Evolutionary conservation across 2,113 vertebrate species (phyloP).

Genomic region (Eptesicus fuscus): DNA sequence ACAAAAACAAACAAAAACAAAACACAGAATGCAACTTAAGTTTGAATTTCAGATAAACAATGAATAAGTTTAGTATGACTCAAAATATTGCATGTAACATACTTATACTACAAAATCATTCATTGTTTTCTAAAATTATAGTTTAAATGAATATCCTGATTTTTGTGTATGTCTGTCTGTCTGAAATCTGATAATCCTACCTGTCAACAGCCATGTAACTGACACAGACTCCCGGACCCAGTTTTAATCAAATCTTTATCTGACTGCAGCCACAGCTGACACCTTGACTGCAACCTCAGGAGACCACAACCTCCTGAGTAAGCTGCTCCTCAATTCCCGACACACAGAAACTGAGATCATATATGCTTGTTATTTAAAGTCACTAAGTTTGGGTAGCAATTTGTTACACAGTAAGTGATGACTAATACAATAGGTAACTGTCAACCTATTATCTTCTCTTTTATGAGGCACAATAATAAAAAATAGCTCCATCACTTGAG

Average conservation of each 20-base stretch:
- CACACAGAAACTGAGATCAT: not conserved
- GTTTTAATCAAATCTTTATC: not conserved
- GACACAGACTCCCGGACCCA: not conserved
- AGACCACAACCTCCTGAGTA: not conserved
- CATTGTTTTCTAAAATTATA: conserved; percentile 6
- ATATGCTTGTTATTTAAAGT: not conserved
- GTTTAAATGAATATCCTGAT: not conserved
- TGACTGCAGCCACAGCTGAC: not conserved
- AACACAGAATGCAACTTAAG: not conserved
- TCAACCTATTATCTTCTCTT: not conserved
- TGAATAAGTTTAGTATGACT: not conserved
- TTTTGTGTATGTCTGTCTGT: not conserved
- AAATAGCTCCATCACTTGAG: not conserved
- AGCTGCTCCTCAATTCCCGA: not conserved
- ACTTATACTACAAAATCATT: not conserved
- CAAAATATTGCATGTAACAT: not conserved
- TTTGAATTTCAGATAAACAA: conserved; percentile 34
- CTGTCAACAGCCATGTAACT: not conserved
- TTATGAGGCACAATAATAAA: not conserved
- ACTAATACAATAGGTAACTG: not conserved
- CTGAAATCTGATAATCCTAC: not conserved
- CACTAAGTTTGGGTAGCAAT: not conserved
- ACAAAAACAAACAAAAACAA: not conserved
- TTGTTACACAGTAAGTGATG: not conserved
- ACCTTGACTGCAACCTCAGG: not conserved